A percentile compares a stretch with the other conserved stretches of the same genome.
Conservation (phyloP, 2,797 vertebrate species). For the Tinamus major region DNA sequence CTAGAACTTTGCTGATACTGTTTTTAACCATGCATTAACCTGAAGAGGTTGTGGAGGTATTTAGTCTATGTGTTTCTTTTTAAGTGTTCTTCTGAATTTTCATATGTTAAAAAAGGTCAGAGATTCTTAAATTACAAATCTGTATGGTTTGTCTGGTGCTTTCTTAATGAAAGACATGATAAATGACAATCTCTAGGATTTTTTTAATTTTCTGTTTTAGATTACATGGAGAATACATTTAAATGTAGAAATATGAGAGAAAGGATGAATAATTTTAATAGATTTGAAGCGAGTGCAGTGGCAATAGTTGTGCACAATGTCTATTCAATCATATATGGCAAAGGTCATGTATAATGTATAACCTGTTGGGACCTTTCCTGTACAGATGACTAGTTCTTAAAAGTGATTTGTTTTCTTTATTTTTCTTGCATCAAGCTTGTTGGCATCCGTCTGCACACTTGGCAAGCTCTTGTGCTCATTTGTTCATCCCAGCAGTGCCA, state of each 20-base stretch:
- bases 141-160: neutral
- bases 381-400: neutral
- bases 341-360: neutral
- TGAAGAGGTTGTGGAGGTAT: neutral
- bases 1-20: neutral
- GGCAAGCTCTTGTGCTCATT: neutral
- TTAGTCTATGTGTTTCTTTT: neutral
- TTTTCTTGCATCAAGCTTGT: neutral
- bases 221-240: neutral
- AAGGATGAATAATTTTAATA: neutral
- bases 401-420: neutral
- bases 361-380: neutral
- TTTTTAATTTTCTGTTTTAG: neutral
- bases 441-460: neutral
- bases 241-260: neutral
- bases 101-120: neutral
- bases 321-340: neutral
- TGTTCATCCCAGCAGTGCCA: neutral
- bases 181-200: neutral
- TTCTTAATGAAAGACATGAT: neutral
- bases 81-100: neutral
- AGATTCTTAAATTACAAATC: neutral
- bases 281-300: neutral
- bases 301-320: neutral
- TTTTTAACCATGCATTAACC: neutral